Percentiles rank a stretch among this genome's conserved stretches.
Conservation (phyloP, 2,113 vertebrate genomes). For the pig (Sus scrofa) region DNA sequence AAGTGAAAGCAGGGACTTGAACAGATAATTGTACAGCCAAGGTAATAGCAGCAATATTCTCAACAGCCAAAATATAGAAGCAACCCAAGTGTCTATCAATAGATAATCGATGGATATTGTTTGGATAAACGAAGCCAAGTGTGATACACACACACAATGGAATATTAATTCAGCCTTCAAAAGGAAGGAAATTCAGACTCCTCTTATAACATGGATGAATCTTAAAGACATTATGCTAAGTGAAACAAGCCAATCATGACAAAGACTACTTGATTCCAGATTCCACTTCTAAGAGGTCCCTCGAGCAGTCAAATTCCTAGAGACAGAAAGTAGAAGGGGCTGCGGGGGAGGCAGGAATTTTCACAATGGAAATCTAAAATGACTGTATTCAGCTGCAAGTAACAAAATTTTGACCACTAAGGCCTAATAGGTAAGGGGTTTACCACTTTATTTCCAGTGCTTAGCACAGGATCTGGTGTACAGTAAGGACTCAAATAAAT, state of each 20-base stretch:
- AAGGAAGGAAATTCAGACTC: not conserved
- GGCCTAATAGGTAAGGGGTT: not conserved
- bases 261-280: not conserved
- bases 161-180: not conserved
- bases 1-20: not conserved
- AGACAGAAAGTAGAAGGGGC: not conserved
- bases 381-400: not conserved
- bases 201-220: not conserved
- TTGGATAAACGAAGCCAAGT: not conserved
- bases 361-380: not conserved
- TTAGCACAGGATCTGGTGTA: not conserved
- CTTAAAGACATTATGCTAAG: not conserved
- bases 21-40: not conserved
- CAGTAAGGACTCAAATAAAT: not conserved
- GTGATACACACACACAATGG: not conserved
- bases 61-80: not conserved
- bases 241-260: not conserved
- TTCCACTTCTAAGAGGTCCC: not conserved
- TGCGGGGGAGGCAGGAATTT: not conserved
- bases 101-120: not conserved
- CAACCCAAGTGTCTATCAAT: not conserved
- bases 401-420: not conserved
- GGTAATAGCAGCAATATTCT: not conserved
- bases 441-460: not conserved
- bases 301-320: not conserved